phyloP scores from a whole-genome alignment of 2,113 vertebrate genomes.

The Sprattus sprattus region DNA sequence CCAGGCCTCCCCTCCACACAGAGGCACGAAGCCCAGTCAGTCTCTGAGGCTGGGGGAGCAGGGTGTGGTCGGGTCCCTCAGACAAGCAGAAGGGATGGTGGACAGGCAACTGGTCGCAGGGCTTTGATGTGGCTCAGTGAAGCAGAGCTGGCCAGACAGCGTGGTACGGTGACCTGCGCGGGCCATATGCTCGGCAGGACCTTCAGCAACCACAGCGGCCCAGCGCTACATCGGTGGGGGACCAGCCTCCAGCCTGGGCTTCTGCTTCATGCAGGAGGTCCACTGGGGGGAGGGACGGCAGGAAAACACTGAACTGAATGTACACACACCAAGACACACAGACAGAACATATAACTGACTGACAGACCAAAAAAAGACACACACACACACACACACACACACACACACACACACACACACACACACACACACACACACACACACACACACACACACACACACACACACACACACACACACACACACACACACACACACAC shows the following conservation, averaged over 20 bases:
- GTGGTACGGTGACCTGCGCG: conserved; percentile 67
- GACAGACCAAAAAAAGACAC: neutral
- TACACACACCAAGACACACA: neutral
- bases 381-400: neutral
- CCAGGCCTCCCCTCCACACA: neutral
- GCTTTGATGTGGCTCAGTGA: conserved; percentile 61
- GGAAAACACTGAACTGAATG: neutral
- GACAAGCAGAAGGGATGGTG: conserved; percentile 46
- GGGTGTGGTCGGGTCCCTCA: conserved; percentile 26
- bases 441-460: neutral
- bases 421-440: neutral
- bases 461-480: neutral
- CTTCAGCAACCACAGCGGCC: conserved; percentile 1
- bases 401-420: neutral
- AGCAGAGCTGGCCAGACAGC: conserved; percentile 65
- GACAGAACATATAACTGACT: neutral
- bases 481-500: neutral
- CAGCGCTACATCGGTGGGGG: conserved; percentile 21
- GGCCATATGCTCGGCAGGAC: conserved; percentile 68
- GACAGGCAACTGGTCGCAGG: conserved; percentile 33
- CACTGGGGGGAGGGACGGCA: neutral
- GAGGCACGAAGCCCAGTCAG: neutral
- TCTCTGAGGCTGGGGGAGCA: neutral
- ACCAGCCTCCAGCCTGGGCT: conserved; percentile 55
- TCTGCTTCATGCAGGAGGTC: conserved; percentile 50